Evolutionary conservation across 64 coral and sea anemone species (phyloP).

Genomic region (Dendrophyllia cribrosa): DNA sequence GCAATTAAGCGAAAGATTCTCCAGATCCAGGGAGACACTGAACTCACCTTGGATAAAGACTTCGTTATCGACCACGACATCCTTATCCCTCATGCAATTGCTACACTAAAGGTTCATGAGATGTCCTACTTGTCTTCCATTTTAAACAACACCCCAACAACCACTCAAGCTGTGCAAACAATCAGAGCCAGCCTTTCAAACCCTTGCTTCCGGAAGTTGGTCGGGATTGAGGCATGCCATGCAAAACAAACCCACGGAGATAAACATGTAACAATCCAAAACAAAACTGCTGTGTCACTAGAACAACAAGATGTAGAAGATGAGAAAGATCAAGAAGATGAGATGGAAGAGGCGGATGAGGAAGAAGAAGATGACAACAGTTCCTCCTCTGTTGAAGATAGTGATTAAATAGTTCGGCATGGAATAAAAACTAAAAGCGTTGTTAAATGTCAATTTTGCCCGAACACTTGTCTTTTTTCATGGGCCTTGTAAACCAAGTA

Average conservation of each 20-base stretch:
- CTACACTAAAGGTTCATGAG: constrained; percentile 62
- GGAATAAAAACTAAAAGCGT: constrained; percentile 32
- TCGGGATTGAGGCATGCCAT: constrained; percentile 53
- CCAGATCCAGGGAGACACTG: constrained; percentile 48
- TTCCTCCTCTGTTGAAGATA: constrained; percentile 54
- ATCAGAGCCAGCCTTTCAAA: constrained; percentile 50
- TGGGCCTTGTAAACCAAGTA: constrained; percentile 11
- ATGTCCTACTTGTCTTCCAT: constrained; percentile 53
- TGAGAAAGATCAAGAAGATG: constrained; percentile 52
- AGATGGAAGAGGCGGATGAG: constrained; percentile 57
- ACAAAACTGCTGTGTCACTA: constrained; percentile 52
- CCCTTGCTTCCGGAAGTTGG: constrained; percentile 45
- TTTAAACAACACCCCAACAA: constrained; percentile 57
- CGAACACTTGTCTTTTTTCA: constrained; percentile 37
- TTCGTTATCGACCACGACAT: constrained; percentile 69
- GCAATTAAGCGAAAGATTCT: constrained; percentile 59
- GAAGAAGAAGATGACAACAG: constrained; percentile 47
- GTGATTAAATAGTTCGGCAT: constrained; percentile 45
- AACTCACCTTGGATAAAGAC: constrained; percentile 64
- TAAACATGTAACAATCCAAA: constrained; percentile 51
- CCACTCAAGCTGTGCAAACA: constrained; percentile 66
- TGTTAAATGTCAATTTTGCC: constrained; percentile 41
- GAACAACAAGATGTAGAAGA: constrained; percentile 32
- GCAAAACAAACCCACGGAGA: constrained; percentile 56
- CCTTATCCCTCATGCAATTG: constrained; percentile 57